Evolutionary conservation across 2,888 invertebrate species (phyloP).

Genomic region (Himalopsyche anomala): DNA sequence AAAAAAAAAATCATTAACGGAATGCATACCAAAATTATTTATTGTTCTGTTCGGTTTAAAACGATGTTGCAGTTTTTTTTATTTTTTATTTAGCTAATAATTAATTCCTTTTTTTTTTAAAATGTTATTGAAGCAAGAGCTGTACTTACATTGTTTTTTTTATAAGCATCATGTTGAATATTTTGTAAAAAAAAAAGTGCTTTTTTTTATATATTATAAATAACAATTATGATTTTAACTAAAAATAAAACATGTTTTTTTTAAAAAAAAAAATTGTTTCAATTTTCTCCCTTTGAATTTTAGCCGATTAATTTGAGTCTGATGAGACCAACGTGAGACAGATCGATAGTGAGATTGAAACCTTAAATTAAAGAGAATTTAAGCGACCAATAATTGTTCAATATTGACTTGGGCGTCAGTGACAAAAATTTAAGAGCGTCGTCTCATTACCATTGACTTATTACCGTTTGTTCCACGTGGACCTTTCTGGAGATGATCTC

Average conservation of each 20-base stretch:
- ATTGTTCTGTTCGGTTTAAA: not conserved
- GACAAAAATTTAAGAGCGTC: no score
- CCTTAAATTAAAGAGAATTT: no score
- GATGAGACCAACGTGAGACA: no score
- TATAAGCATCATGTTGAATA: not conserved
- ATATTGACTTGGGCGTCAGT: no score
- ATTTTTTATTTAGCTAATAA: not conserved
- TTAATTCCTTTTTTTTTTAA: not conserved
- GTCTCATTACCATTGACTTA: no score
- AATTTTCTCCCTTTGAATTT: not conserved
- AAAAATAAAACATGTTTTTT: conserved; percentile 24
- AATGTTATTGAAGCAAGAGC: not conserved
- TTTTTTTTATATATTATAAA: not conserved
- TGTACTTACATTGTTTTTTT: conserved; percentile 13
- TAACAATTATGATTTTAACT: not conserved
- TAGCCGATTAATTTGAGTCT: no score
- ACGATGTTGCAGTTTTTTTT: not conserved
- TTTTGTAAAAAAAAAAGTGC: conserved; percentile 9
- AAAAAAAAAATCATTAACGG: no score
- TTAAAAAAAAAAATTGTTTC: not conserved
- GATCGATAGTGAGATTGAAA: no score
- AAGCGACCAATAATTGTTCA: no score
- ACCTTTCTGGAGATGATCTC: no score
- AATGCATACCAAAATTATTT: not conserved
- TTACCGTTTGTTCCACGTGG: no score